phyloP scores from a whole-genome alignment of 2,888 invertebrate genomes.

The Hemicrepidius hirtus region DNA sequence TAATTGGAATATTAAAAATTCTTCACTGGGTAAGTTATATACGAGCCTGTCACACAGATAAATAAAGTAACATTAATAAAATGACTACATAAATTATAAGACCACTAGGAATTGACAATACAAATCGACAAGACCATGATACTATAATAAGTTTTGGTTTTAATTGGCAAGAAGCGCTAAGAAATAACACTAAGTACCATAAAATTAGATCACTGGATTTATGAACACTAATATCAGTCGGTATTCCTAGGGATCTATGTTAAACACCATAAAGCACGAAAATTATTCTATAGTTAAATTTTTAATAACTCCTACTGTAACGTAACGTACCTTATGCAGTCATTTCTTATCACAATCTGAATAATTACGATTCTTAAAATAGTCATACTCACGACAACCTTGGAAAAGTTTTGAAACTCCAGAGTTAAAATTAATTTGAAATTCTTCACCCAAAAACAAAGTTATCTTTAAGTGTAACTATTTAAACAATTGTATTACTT shows the following conservation, averaged over 20 bases:
- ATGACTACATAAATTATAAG: constrained; percentile 50
- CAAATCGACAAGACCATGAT: constrained; percentile 21
- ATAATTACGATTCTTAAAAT: background rate
- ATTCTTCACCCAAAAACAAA: too few species aligned
- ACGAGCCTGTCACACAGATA: constrained; percentile 12
- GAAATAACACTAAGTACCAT: constrained; percentile 26
- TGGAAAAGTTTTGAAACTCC: too few species aligned
- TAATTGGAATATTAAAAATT: too few species aligned
- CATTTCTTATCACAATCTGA: constrained; percentile 56
- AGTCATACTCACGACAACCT: too few species aligned
- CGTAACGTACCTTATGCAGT: constrained; percentile 37
- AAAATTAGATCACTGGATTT: constrained; percentile 19
- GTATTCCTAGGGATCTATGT: constrained; percentile 41
- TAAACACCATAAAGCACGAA: background rate
- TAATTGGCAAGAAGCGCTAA: constrained; percentile 35
- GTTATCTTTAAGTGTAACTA: too few species aligned
- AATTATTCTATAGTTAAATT: background rate
- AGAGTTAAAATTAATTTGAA: too few species aligned
- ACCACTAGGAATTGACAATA: constrained; percentile 27
- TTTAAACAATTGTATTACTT: background rate
- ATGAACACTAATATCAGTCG: constrained; percentile 44
- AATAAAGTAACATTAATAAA: constrained; percentile 47
- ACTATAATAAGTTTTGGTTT: constrained; percentile 1
- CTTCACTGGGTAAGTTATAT: too few species aligned
- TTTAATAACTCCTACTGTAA: constrained; percentile 8